A percentile compares a stretch with the other conserved stretches of the same genome.
Conservation (phyloP, 2,888 invertebrate genomes). For the Agrochola litura region DNA sequence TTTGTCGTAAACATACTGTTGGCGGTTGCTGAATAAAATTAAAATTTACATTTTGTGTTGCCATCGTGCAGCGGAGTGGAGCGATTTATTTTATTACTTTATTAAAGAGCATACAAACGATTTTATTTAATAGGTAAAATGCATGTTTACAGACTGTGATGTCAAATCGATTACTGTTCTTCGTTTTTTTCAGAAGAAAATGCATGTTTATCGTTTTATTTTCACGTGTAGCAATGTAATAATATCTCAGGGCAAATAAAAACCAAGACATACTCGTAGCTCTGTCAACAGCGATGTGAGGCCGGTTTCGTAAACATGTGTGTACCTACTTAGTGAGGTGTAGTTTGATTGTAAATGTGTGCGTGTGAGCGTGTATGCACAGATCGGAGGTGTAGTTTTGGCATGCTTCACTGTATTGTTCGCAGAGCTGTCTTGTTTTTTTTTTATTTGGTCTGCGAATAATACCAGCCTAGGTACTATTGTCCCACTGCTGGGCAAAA, state of each 20-base stretch:
- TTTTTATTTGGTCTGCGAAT: too few relatives aligned
- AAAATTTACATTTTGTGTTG: constrained; percentile 80
- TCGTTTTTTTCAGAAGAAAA: not conserved
- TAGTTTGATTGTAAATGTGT: too few relatives aligned
- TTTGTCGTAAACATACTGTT: constrained; percentile 71
- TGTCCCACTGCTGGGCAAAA: not conserved
- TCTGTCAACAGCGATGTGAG: too few relatives aligned
- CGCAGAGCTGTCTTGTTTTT: too few relatives aligned
- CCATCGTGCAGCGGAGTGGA: constrained; percentile 65
- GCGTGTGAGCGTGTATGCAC: too few relatives aligned
- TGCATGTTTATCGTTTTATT: not conserved
- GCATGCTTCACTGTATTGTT: too few relatives aligned
- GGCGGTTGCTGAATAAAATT: constrained; percentile 75
- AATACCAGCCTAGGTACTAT: not conserved
- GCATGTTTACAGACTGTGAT: constrained; percentile 62
- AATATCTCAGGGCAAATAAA: too few relatives aligned
- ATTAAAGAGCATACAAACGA: constrained; percentile 78
- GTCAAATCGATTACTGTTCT: not conserved
- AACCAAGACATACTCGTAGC: too few relatives aligned
- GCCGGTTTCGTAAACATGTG: too few relatives aligned
- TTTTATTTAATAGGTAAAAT: constrained; percentile 75
- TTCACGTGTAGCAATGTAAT: too few relatives aligned
- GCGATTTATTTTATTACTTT: constrained; percentile 83
- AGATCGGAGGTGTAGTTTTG: too few relatives aligned
- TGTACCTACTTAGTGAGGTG: too few relatives aligned